A percentile compares a stretch with the other conserved stretches of the same genome.
These are phyloP conservation scores for Spodoptera frugiperda DNA, from an alignment of 1,140 invertebrate species.

Conservation along the genomic window DNA sequence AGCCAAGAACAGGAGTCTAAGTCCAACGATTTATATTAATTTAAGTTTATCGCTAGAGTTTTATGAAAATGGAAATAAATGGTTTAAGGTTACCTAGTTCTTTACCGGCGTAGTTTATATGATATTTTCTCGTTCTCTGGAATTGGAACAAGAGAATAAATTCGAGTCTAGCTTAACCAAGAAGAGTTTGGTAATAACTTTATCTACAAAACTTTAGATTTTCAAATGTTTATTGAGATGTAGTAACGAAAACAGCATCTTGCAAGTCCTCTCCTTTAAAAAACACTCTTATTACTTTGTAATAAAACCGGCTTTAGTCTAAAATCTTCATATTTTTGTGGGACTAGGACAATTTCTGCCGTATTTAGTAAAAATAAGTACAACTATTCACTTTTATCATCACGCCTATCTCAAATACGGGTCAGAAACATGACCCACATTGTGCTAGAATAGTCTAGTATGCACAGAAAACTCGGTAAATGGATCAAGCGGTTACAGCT, in stretches of 20 bases:
- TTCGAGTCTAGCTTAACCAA: not conserved
- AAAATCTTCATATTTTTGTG: no score
- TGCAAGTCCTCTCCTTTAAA: no score
- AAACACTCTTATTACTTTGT: no score
- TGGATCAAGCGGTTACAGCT: constrained; percentile 33
- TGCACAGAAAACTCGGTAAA: constrained; percentile 20
- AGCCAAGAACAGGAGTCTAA: not conserved
- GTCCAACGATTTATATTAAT: constrained; percentile 7
- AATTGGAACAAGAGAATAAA: not conserved
- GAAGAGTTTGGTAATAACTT: no score
- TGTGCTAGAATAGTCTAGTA: not conserved
- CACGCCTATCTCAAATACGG: not conserved
- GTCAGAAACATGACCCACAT: not conserved
- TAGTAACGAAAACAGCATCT: no score
- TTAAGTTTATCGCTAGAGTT: not conserved
- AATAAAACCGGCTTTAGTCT: no score
- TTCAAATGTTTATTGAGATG: no score
- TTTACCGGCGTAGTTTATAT: not conserved
- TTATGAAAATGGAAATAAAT: constrained; percentile 7
- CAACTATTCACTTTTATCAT: no score
- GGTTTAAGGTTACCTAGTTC: not conserved
- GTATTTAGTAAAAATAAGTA: no score
- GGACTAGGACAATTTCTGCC: no score
- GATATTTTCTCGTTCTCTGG: not conserved
- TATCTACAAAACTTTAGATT: no score